These are phyloP conservation scores for Oenanthe melanoleuca DNA, from an alignment of 2,113 vertebrate species.

Conservation along the genomic window DNA sequence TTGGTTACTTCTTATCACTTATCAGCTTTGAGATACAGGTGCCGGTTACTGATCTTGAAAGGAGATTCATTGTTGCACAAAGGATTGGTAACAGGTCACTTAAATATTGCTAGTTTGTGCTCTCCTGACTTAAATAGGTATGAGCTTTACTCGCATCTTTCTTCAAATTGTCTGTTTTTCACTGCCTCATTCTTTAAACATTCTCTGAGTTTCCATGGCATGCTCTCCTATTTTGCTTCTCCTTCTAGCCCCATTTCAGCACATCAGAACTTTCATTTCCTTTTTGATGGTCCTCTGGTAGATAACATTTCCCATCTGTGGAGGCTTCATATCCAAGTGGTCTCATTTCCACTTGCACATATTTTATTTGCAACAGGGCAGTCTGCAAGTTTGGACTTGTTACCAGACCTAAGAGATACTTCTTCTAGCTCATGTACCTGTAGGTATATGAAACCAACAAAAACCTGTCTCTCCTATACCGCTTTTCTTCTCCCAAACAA, in stretches of 20 bases:
- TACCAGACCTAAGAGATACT: neutral
- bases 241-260: neutral
- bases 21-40: neutral
- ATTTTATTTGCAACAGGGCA: neutral
- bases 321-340: neutral
- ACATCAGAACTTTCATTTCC: neutral
- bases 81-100: neutral
- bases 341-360: neutral
- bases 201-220: neutral
- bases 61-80: neutral
- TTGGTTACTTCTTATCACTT: neutral
- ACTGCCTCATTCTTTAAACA: accelerated
- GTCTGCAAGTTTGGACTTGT: neutral
- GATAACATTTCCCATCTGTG: neutral
- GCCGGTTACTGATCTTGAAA: neutral
- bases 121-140: neutral
- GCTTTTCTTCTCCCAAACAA: neutral
- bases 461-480: neutral
- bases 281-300: neutral
- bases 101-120: neutral
- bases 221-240: neutral
- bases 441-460: neutral
- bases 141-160: neutral
- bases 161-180: neutral
- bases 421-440: neutral